Evolutionary conservation across 2,797 vertebrate species (phyloP).

Genomic region (Poecilia gillii): DNA sequence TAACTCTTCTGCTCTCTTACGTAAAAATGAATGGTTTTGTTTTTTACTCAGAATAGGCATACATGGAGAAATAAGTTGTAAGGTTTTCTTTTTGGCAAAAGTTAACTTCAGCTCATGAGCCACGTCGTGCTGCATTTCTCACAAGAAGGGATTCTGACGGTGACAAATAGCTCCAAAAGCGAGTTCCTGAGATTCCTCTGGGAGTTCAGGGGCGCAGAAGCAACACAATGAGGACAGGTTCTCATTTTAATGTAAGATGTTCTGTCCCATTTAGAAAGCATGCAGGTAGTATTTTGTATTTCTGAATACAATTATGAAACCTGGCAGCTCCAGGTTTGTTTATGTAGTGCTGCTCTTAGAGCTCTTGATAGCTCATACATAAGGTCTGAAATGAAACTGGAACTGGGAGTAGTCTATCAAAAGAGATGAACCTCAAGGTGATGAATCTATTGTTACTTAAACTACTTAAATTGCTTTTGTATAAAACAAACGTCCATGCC

Average conservation of each 20-base stretch:
- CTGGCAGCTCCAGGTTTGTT: background rate
- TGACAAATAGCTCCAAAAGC: background rate
- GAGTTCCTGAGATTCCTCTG: constrained; percentile 5
- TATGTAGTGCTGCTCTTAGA: background rate
- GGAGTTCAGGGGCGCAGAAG: constrained; percentile 1
- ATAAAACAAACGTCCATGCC: constrained; percentile 10
- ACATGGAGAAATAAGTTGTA: background rate
- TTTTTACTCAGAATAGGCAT: background rate
- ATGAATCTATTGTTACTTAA: background rate
- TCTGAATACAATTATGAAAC: background rate
- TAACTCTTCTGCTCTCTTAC: background rate
- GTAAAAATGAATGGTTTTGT: background rate
- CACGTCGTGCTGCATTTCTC: background rate
- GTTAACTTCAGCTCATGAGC: background rate
- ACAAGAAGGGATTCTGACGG: background rate
- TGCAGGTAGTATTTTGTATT: background rate
- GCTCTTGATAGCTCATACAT: background rate
- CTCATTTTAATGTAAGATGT: background rate
- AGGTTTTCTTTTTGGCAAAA: background rate
- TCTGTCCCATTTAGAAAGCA: background rate
- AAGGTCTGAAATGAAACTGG: background rate
- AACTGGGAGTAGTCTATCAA: background rate
- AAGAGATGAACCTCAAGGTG: background rate
- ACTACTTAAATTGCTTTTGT: background rate
- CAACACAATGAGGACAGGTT: background rate